Conservation (phyloP, 1,140 invertebrate species). For the Cotesia glomerata region DNA sequence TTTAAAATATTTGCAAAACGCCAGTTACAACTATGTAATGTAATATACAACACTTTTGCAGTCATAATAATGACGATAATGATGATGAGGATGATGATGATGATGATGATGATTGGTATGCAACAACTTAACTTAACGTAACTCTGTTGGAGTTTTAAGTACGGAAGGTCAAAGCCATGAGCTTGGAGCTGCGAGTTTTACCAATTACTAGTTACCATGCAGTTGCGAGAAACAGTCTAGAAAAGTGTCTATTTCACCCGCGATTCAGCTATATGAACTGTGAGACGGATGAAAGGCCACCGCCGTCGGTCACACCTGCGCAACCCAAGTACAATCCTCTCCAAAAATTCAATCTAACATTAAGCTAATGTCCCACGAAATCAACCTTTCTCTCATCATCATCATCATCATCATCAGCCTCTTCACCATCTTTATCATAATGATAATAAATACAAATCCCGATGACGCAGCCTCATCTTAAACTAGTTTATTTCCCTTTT, state of each 20-base stretch:
- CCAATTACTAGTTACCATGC: too few relatives aligned
- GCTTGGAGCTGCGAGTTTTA: too few relatives aligned
- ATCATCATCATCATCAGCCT: constrained; percentile 10
- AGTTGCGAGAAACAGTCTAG: not conserved
- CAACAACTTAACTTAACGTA: constrained; percentile 18
- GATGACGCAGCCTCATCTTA: not conserved
- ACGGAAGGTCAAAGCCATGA: constrained; percentile 12
- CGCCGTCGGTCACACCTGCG: constrained; percentile 61
- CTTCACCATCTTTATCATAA: not conserved
- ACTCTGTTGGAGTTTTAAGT: constrained; percentile 29
- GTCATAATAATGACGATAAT: not conserved
- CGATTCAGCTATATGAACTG: not conserved
- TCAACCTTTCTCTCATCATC: not conserved
- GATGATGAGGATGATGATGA: too few relatives aligned
- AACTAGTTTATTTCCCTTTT: too few relatives aligned
- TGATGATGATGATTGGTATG: constrained; percentile 41
- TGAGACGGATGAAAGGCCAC: constrained; percentile 52
- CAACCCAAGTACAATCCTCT: constrained; percentile 52
- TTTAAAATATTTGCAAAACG: not conserved
- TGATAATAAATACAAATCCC: constrained; percentile 12
- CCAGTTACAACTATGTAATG: not conserved
- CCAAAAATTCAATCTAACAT: constrained; percentile 37
- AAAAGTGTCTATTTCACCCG: too few relatives aligned
- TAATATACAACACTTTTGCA: too few relatives aligned
- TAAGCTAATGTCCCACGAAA: not conserved